Evolutionary conservation across 2,113 vertebrate genomes (phyloP), one percentile per base, ranked within the genome.

Genomic region (Casuarius casuarius): DNA sequence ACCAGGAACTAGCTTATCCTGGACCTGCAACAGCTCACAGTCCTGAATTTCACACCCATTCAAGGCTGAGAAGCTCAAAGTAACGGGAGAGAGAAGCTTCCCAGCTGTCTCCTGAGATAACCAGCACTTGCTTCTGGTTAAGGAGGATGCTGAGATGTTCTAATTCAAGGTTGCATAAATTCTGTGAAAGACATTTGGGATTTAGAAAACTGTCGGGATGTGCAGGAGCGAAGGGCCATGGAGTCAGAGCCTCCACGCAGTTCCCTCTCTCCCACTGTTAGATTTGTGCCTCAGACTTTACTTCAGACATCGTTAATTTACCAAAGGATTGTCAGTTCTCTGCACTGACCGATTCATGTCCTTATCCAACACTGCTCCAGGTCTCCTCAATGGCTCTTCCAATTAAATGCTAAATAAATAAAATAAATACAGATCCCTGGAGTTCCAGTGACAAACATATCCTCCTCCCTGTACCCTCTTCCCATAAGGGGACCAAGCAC

Each of bases 191-290:
- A 28, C 4, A 31, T 62, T 54, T n/a, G 29, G 75, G 72, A 91
- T 81, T 33, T 74, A n/a, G 40, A 51, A 71, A 42, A 3, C 11
- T 59, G 3, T 48, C 54, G 62, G 42, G 31, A 13, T 29, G 7
- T 65, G 58, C 13, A 76, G 59, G 65, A 87, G 22, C 33, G 54
- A 78, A 25, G 75, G 23, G 8, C 46, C 10, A 0, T 5, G 26
- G 54, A 52, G 38, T 3, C 4, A 5, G 22, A 74, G n/a, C 12
- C 17, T 40, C 46, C 9, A 14, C 0, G 1, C 19, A 21, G 5
- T 20, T 2, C 0, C 46, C 11, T 63, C 56, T 63, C 84, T 20
- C 51, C 33, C 74, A n/a, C 15, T 20, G n/a, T 38, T 4, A 49
- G 59, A 14, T 6, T 12, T 7, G 12, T 31, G 33, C 46, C 48